Evolutionary conservation across 2,113 vertebrate genomes (phyloP), one percentile per base, ranked within the genome.

Genomic region (Caracal caracal): DNA sequence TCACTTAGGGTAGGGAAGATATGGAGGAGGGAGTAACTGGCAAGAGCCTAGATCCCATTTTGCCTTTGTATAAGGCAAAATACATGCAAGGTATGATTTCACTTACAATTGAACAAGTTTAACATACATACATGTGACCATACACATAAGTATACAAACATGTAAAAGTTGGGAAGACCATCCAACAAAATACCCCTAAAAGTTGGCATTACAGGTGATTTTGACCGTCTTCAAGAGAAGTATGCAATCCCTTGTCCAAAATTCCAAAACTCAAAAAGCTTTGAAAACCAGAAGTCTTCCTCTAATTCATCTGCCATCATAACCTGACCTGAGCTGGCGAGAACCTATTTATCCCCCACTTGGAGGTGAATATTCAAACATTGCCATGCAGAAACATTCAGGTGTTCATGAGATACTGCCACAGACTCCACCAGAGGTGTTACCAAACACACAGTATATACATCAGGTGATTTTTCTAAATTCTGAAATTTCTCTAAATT

Each of bases 401-500:
- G 35, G 20, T 26, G 56, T 86, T 79, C 59, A 90, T 13, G 51
- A 93, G 12, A 28, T 93, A n/a, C 71, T 82, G 13, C 16, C 63
- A 40, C 2, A 96, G 80, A 79, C n/a, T 16, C 51, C 83, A 70
- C 22, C 16, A 33, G 56, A 90, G 15, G 26, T 93, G 37, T 95
- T 86, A 86, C 10, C 47, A 93, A 90, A 88, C 49, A 93, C 71
- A 80, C 80, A 93, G 28, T 49, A 75, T 16, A 84, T 7, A 94
- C 1, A 83, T 49, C 59, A 91, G 47, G 4, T 24, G n/a, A 95
- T 28, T 92, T 94, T 90, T 59, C 59, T 85, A 93, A 96, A 87
- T 90, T 92, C 83, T 95, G 47, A 81, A 80, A 59, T 37, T 83
- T 92, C 81, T 83, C 83, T 92, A 76, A 92, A 95, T 85, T 96